Evolutionary conservation across 2,113 vertebrate genomes (phyloP).

Genomic region (Falco punctatus): DNA sequence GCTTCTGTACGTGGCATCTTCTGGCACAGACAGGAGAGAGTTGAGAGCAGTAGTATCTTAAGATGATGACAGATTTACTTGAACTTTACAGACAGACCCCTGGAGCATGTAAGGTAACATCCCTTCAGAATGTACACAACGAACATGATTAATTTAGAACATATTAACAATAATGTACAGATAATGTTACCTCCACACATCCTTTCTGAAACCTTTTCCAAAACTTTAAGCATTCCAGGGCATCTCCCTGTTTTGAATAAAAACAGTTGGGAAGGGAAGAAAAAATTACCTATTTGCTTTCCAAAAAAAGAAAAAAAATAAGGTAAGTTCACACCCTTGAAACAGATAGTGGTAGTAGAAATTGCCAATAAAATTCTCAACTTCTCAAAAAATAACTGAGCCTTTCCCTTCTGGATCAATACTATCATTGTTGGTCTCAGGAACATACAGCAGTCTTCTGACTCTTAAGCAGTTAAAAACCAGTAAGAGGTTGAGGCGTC

Average conservation of each 20-base stretch:
- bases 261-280: neutral
- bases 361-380: neutral
- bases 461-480: neutral
- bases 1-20: neutral
- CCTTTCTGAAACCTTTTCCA: neutral
- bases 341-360: neutral
- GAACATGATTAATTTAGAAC: neutral
- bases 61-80: neutral
- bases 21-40: neutral
- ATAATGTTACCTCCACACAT: neutral
- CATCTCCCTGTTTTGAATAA: neutral
- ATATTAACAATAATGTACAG: neutral
- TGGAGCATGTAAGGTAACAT: neutral
- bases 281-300: neutral
- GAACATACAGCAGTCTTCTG: neutral
- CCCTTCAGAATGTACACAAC: neutral
- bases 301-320: neutral
- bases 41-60: neutral
- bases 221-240: neutral
- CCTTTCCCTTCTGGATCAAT: neutral
- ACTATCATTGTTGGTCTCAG: neutral
- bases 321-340: neutral
- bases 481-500: neutral
- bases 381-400: neutral
- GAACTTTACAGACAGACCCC: neutral